Evolutionary conservation across 2,113 vertebrate species (phyloP).

Genomic region (Piliocolobus tephrosceles): DNA sequence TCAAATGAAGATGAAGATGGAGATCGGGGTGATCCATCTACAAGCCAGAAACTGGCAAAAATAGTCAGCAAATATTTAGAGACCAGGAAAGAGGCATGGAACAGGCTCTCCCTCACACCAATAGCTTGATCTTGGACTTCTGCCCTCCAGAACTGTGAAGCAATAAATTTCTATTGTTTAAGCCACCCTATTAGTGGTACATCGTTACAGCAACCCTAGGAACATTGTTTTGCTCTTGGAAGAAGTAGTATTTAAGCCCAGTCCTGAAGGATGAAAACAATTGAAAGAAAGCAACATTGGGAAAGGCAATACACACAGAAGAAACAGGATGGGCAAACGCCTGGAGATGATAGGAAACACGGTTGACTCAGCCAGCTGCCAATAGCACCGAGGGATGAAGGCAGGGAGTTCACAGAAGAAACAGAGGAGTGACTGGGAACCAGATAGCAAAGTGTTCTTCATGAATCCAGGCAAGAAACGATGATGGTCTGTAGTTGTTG

Average conservation of each 20-base stretch:
- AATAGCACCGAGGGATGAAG: not conserved
- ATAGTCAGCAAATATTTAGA: not conserved
- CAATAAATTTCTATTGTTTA: not conserved
- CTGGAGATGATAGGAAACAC: not conserved
- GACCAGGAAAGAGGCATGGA: not conserved
- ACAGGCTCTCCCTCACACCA: accelerated
- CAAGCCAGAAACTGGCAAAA: not conserved
- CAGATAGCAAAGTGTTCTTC: not conserved
- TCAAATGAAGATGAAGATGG: not conserved
- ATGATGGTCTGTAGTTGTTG: not conserved
- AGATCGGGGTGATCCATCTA: not conserved
- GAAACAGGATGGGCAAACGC: not conserved
- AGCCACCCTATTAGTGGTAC: not conserved
- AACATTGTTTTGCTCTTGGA: not conserved
- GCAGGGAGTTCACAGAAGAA: not conserved
- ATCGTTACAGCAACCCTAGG: not conserved
- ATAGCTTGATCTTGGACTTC: not conserved
- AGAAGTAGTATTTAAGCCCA: not conserved
- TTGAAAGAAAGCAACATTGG: not conserved
- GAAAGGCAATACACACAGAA: not conserved
- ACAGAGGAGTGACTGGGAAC: not conserved
- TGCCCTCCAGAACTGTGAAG: not conserved
- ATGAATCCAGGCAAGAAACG: not conserved
- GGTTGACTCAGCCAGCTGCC: not conserved
- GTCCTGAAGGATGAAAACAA: not conserved